Conservation (phyloP, 2,113 vertebrate genomes). For the Bos javanicus region DNA sequence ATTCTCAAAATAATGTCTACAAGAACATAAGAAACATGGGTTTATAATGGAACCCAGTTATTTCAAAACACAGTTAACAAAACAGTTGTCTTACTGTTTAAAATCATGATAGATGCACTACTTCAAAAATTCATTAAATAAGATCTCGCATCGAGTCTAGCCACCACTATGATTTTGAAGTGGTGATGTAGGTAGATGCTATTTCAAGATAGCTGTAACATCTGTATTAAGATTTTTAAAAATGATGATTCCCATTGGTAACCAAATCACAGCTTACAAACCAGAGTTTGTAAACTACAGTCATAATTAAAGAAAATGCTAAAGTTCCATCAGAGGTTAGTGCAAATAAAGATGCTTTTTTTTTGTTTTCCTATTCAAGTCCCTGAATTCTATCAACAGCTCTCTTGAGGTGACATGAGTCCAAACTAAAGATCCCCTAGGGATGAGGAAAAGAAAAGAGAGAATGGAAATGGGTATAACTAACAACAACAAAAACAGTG, state of each 20-base stretch:
- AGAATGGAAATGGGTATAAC: neutral
- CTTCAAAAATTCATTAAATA: conserved; percentile 39
- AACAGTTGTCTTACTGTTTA: neutral
- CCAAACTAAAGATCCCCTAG: neutral
- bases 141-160: neutral
- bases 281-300: neutral
- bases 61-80: conserved; percentile 14
- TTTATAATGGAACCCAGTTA: conserved; percentile 20
- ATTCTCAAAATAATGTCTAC: neutral
- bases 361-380: neutral
- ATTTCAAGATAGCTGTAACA: neutral
- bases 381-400: neutral
- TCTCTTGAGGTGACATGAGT: neutral
- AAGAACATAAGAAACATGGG: neutral
- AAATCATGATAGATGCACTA: neutral
- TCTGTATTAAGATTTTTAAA: neutral
- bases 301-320: conserved; percentile 15
- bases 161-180: neutral
- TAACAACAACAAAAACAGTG: neutral
- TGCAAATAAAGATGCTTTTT: neutral
- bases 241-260: neutral
- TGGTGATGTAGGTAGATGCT: neutral
- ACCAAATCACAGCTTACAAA: neutral
- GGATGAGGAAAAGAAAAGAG: neutral
- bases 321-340: neutral